A percentile compares a stretch with the other conserved stretches of the same genome.
These are phyloP conservation scores for Chloroceryle amazona DNA, from an alignment of 2,797 vertebrate species.

Conservation along the genomic window DNA sequence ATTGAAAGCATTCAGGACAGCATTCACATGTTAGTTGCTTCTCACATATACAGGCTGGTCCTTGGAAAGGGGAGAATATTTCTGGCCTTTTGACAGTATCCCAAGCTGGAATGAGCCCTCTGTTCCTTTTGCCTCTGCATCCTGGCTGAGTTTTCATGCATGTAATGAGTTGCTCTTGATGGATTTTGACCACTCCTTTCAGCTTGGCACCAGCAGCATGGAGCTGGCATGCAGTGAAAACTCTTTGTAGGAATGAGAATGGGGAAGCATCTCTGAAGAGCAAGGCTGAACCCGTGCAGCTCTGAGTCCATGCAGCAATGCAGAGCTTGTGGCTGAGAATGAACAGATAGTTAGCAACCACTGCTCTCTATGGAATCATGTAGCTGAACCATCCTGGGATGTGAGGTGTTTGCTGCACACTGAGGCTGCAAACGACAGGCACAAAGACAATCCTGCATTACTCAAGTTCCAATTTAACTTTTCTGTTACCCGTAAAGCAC, in stretches of 20 bases:
- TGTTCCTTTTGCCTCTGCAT: neutral
- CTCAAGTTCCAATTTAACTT: neutral
- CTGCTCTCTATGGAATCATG: neutral
- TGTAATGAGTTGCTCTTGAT: neutral
- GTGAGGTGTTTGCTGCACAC: neutral
- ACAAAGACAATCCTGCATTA: neutral
- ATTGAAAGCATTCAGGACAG: neutral
- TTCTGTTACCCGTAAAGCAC: neutral
- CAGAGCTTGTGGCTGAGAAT: neutral
- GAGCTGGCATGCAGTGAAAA: neutral
- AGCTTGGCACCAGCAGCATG: neutral
- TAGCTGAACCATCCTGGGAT: neutral
- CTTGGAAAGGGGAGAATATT: neutral
- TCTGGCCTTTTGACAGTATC: neutral
- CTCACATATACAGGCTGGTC: neutral
- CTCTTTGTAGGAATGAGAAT: neutral
- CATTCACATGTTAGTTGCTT: neutral
- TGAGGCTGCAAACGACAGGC: fast-evolving
- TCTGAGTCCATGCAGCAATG: neutral
- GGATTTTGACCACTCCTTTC: neutral
- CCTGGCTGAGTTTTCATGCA: neutral
- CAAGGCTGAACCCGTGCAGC: neutral
- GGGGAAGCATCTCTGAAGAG: neutral
- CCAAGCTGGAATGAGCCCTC: neutral
- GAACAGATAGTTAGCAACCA: neutral